These are phyloP conservation scores for Elaphurus davidianus DNA, from an alignment of 2,113 vertebrate species.

Conservation along the genomic window DNA sequence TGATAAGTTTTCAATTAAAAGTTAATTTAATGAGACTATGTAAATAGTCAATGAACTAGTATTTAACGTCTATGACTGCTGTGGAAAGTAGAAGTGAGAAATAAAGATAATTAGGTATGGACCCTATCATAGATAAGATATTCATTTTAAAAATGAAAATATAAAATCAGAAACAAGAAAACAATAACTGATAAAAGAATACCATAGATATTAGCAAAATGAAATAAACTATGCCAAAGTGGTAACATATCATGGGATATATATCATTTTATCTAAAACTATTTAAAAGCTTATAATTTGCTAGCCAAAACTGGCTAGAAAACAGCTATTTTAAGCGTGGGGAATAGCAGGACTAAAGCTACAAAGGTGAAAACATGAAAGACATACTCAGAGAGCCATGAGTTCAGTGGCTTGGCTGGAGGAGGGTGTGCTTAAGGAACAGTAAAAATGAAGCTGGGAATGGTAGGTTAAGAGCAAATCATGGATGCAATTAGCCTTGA, in stretches of 20 bases:
- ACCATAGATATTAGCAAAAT: neutral
- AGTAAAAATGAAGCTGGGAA: neutral
- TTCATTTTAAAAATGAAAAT: neutral
- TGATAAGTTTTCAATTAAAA: neutral
- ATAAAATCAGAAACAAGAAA: neutral
- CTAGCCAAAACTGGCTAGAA: neutral
- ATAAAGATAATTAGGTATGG: neutral
- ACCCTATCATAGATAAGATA: neutral
- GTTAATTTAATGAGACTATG: neutral
- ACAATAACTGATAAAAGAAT: neutral
- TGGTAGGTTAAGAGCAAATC: neutral
- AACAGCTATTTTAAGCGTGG: neutral
- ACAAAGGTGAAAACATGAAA: neutral
- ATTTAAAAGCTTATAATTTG: neutral
- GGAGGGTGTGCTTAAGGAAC: neutral
- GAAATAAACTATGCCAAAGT: neutral
- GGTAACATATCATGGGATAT: neutral
- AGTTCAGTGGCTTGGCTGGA: neutral
- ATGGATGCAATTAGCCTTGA: neutral
- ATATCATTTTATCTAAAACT: neutral
- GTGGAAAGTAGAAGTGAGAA: neutral
- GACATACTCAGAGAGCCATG: neutral
- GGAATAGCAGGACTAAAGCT: neutral
- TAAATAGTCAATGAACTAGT: neutral
- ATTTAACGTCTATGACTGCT: neutral